phyloP scores from a whole-genome alignment of 2,797 vertebrate genomes.

The Champsocephalus gunnari region DNA sequence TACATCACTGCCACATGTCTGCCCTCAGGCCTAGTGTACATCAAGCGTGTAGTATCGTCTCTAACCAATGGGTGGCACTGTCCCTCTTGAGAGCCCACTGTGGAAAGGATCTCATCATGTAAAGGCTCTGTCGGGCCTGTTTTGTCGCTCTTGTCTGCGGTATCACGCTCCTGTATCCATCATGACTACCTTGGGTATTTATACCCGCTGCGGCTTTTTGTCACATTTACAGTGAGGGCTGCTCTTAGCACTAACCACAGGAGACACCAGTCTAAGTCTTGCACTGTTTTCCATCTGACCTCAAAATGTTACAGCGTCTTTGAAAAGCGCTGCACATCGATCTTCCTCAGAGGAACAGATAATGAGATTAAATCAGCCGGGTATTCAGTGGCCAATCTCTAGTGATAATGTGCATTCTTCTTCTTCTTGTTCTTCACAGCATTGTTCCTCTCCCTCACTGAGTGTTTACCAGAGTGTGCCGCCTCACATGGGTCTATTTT shows the following conservation, averaged over 20 bases:
- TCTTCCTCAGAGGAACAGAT: slow-evolving; percentile 37
- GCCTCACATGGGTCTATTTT: slow-evolving; percentile 81
- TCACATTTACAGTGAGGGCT: slow-evolving; percentile 57
- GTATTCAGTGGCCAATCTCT: slow-evolving; percentile 27
- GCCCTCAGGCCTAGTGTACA: not conserved
- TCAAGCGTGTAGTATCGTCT: slow-evolving; percentile 28
- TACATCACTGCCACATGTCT: slow-evolving; percentile 52
- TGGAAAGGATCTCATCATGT: not conserved
- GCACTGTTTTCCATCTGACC: slow-evolving; percentile 43
- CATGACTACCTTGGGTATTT: slow-evolving; percentile 65
- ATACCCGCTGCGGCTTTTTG: slow-evolving; percentile 58
- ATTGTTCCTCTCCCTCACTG: slow-evolving; percentile 50
- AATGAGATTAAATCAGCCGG: slow-evolving; percentile 47
- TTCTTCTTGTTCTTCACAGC: slow-evolving; percentile 49
- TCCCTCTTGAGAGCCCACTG: slow-evolving; percentile 45
- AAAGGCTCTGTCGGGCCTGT: slow-evolving; percentile 32
- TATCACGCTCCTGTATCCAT: slow-evolving; percentile 46
- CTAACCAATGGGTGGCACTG: slow-evolving; percentile 70
- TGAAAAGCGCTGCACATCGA: slow-evolving; percentile 18
- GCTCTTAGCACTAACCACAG: slow-evolving; percentile 23
- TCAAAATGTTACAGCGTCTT: slow-evolving; percentile 51
- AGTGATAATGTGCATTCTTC: slow-evolving; percentile 30
- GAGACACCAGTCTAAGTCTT: slow-evolving; percentile 23
- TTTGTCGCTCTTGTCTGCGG: slow-evolving; percentile 35
- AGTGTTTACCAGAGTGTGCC: slow-evolving; percentile 77